These are phyloP conservation scores for Sesamia nonagrioides DNA, from an alignment of 1,140 invertebrate species.

Conservation along the genomic window DNA sequence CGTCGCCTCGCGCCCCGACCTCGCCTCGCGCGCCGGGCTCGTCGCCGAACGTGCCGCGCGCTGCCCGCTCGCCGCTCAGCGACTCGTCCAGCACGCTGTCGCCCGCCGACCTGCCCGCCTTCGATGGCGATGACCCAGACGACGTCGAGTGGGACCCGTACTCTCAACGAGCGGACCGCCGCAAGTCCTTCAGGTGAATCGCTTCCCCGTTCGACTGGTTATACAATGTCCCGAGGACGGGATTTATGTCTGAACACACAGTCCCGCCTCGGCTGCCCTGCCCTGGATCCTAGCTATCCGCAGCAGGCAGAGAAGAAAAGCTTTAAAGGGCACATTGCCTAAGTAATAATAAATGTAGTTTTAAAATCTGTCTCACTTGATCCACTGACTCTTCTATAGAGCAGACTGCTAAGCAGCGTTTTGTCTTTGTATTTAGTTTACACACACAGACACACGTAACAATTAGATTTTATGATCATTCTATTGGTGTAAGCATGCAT, in stretches of 20 bases:
- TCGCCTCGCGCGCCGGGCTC: too few relatives aligned
- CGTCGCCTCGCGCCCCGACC: too few relatives aligned
- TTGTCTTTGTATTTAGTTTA: not conserved
- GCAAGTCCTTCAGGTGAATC: slow-evolving; percentile 71
- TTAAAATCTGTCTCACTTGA: slow-evolving; percentile 22
- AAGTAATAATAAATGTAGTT: slow-evolving; percentile 23
- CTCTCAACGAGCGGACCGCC: slow-evolving; percentile 63
- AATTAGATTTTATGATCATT: not conserved
- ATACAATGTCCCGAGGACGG: slow-evolving; percentile 1
- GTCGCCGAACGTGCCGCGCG: too few relatives aligned
- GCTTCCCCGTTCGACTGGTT: not conserved
- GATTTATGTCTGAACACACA: not conserved
- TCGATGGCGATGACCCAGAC: slow-evolving; percentile 92
- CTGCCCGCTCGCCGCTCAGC: too few relatives aligned
- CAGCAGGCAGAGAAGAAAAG: not conserved
- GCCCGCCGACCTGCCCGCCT: slow-evolving; percentile 57
- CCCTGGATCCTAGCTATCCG: not conserved
- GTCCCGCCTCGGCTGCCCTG: not conserved
- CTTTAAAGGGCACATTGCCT: slow-evolving; percentile 40
- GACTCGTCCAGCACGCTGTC: slow-evolving; percentile 69
- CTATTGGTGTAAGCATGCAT: slow-evolving; percentile 17
- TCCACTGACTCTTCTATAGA: not conserved
- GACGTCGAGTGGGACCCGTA: slow-evolving; percentile 92
- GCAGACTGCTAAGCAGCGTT: not conserved
- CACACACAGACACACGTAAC: not conserved